Base-by-base conservation (phyloP, 2,888 invertebrate genomes). In the Apodemia hepburni region DNA sequence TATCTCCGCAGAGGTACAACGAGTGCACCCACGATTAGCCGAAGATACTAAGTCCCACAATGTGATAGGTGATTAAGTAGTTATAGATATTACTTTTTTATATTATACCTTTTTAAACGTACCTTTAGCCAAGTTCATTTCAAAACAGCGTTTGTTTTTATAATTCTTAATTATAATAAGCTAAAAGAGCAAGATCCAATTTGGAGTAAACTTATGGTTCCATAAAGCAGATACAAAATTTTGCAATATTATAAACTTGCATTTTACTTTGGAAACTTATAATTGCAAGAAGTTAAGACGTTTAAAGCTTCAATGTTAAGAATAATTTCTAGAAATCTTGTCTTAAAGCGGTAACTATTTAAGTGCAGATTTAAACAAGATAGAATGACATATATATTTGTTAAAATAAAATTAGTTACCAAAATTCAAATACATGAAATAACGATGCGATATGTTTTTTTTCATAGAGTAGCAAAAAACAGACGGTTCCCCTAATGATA, bases 311-410 rank as follows among this genome's bases (percentile, higher is more conserved):
- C 45, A 33, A 61, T 57, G 42, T 54, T 57, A 42, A 57, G 57
- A 57, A 64, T 63, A 60, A 65, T 45, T 63, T 54, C 65, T 60
- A 29, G 15, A 47, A 47, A 47, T 17, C 2, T 17, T 47, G 7
- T 47, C 45, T 47, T 17, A 17, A 47, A 47, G 5, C 45, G n/a
- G 5, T 2, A 17, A 47, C 45, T 47, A 47, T 17, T 47, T 47
- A 47, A 47, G 45, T 7, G 17, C 0, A 47, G 45, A 47, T 47
- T 47, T 47, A 47, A 17, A 47, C 17, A 47, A 47, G 7, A 8
- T 8, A 33, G 7, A 33, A 8, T 8, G 29, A 54, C 58, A 42
- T 61, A 59, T 47, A 15, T 62, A 27, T 27, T 61, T 7, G 22
- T 57, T 6, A 51, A 15, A 57, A 61, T 58, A 49, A 59, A 63